Base-by-base conservation (phyloP, 2,113 vertebrate species). In the Austrofundulus limnaeus region DNA sequence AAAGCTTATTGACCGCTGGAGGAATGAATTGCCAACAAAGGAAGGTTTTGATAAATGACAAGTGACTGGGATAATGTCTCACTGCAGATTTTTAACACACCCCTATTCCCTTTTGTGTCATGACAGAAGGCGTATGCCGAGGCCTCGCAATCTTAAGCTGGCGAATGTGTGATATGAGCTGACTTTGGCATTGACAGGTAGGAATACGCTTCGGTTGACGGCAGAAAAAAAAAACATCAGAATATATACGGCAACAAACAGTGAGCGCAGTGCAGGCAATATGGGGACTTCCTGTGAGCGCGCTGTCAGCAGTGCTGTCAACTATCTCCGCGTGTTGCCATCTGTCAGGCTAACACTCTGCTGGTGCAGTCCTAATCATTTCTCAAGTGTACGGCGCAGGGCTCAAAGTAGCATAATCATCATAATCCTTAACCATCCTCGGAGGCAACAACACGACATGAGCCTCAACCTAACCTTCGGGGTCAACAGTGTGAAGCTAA, bases 281-380 rank as follows among this genome's bases (percentile, higher is more conserved):
- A 82, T 65, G 70, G 76, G 68, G 72, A 76, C 79, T 81, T 85
- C 65, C 68, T 78, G 72, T 67, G 80, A 84, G 75, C 75, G 82
- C 76, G 60, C 72, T 75, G 85, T 88, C 89, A 87, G 87, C 87
- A 86, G 74, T 81, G 78, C 75, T 86, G 81, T 84, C 86, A 84
- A 78, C 81, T 60, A 68, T 58, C 84, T 79, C 86, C 81, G 42
- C 70, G 80, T 83, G 85, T 85, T 85, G 78, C 88, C 85, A 88
- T 85, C 86, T 85, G 85, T 88, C 87, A 88, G 79, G 68, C 77
- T 62, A 81, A 83, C 67, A 65, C 66, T 72, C 76, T 80, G 84
- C 75, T 69, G 68, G 77, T 81, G 79, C 78, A 77, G 78, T 70
- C 76, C 78, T 82, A 78, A 87, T 87, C 73, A 88, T 79, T 82